These are phyloP conservation scores for Neogale vison DNA, from an alignment of 2,113 vertebrate species.

Conservation along the genomic window DNA sequence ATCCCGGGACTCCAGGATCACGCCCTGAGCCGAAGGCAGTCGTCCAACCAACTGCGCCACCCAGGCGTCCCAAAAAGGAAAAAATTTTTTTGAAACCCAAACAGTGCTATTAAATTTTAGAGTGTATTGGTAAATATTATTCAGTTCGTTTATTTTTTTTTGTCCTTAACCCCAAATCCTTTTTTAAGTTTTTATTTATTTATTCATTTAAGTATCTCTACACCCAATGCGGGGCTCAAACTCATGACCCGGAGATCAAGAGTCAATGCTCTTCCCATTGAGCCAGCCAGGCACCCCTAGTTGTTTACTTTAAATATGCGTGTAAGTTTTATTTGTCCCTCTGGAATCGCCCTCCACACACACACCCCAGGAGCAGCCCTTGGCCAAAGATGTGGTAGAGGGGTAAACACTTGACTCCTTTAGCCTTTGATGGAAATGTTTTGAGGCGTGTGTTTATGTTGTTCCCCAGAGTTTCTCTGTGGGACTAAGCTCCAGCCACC, in stretches of 20 bases:
- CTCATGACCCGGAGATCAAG: background rate
- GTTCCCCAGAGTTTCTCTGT: background rate
- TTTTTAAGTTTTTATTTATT: background rate
- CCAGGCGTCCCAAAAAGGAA: too few relatives aligned
- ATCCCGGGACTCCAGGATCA: too few relatives aligned
- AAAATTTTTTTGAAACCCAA: slow-evolving; percentile 29
- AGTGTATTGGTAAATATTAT: background rate
- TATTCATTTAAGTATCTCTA: background rate
- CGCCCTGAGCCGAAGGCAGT: too few relatives aligned
- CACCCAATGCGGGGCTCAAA: background rate
- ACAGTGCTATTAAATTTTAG: background rate
- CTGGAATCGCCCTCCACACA: background rate
- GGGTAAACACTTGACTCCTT: background rate
- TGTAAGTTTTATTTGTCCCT: background rate
- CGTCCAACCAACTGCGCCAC: too few relatives aligned
- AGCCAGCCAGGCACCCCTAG: background rate
- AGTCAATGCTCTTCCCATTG: background rate
- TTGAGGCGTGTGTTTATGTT: background rate
- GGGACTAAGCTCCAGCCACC: background rate
- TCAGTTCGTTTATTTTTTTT: background rate
- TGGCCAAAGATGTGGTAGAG: background rate
- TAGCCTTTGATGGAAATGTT: background rate
- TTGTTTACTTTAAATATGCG: background rate
- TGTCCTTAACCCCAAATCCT: background rate
- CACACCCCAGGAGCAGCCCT: background rate